Base-by-base conservation (phyloP, 2,888 invertebrate species). In the Incurvaria masculella region DNA sequence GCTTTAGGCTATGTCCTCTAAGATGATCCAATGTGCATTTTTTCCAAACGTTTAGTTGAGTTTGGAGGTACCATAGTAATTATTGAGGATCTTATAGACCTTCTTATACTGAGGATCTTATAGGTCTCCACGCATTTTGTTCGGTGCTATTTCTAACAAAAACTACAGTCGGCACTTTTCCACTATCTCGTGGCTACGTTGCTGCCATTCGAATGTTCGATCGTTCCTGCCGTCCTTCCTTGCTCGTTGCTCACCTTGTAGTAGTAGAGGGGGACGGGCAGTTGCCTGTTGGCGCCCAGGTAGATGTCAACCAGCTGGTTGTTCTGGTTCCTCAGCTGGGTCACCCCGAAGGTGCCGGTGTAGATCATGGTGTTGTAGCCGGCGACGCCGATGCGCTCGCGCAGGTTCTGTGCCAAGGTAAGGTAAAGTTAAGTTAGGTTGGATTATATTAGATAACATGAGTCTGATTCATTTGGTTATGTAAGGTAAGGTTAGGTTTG, bases 341-440 rank as follows among this genome's bases (percentile, higher is more conserved):
- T 65, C 10, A 82, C 73, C 3, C 81, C 83, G 56, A 79, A 80
- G 1, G 81, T 78, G 2, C 87, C 87, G 0, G 86, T 85, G 63
- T 82, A 84, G 16, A 84, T 62, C 1, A 59, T 59, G 2, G 74
- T 69, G 47, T 65, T 61, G 61, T 69, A 71, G 2, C 67, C 67
- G 2, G 69, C 71, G 2, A 21, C 58, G 4, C 68, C 68, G 46
- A 78, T 71, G 39, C 72, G 71, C 2, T 61, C 59, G 21, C 74
- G 70, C 4, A 72, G 62, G 48, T 69, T 69, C 74, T 74, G 53
- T 2, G 52, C 23, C 5, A 23, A 23, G 23, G 5, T 23, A 4
- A 10, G 10, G 10, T 10, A 10, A 23, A 23, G 23, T 23, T 23
- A 10, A 23, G 23, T n/a, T n/a, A n/a, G n/a, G n/a, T n/a, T 10